These are phyloP conservation scores for Physella acuta DNA, from an alignment of 1,140 invertebrate species.

Conservation along the genomic window DNA sequence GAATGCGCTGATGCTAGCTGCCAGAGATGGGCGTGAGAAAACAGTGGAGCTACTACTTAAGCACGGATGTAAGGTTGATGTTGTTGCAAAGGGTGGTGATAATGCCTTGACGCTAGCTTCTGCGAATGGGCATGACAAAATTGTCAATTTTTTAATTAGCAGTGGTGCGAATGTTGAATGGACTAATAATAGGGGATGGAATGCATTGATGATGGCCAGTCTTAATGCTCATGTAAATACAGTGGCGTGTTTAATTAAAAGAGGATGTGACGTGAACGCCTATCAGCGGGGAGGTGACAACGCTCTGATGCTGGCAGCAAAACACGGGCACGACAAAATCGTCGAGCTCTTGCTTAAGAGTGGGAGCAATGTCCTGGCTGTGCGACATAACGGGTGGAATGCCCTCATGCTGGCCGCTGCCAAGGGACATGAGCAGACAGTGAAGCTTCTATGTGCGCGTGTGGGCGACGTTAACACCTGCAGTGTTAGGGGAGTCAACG, in stretches of 20 bases:
- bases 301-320: constrained; percentile 22
- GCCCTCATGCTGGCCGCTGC: constrained; percentile 6
- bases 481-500: background rate
- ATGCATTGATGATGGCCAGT: background rate
- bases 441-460: background rate
- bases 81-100: too few relatives aligned
- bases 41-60: background rate
- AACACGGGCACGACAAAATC: constrained; percentile 13
- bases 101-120: too few relatives aligned
- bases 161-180: too few relatives aligned
- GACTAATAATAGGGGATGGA: background rate
- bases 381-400: constrained; percentile 13
- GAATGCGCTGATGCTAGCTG: background rate
- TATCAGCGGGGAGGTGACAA: constrained; percentile 22
- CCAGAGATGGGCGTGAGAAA: background rate
- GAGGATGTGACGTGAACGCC: background rate
- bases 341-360: constrained; percentile 18
- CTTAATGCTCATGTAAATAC: background rate
- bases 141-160: too few relatives aligned
- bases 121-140: too few relatives aligned
- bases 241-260: background rate
- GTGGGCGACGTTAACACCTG: background rate
- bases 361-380: constrained; percentile 16
- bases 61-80: background rate
- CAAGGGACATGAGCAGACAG: background rate